Conservation (phyloP, 1,140 invertebrate genomes). For the Trichogramma pretiosum region DNA sequence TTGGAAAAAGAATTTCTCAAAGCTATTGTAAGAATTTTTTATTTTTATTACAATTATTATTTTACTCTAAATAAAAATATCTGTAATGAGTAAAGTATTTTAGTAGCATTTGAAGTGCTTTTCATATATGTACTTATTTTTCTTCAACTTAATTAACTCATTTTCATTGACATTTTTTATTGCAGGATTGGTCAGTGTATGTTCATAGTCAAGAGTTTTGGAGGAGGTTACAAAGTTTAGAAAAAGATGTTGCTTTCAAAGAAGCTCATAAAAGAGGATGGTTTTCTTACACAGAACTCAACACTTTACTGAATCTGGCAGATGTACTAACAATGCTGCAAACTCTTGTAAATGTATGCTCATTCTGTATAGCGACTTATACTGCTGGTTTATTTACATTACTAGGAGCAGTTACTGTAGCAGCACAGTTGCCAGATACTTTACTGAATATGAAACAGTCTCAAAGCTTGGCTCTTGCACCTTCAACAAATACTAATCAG, state of each 20-base stretch:
- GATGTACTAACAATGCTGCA: slow-evolving; percentile 46
- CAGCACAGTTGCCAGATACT: slow-evolving; percentile 50
- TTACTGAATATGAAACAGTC: slow-evolving; percentile 17
- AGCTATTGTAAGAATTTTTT: slow-evolving; percentile 68
- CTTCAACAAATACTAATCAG: too few species aligned
- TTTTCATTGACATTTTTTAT: slow-evolving; percentile 11
- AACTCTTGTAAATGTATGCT: slow-evolving; percentile 52
- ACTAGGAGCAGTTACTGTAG: slow-evolving; percentile 58
- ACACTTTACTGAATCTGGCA: slow-evolving; percentile 50
- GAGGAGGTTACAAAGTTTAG: slow-evolving; percentile 57
- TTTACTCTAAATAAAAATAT: neutral
- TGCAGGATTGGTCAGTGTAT: slow-evolving; percentile 76
- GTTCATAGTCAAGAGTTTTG: slow-evolving; percentile 65
- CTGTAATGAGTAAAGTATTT: too few species aligned
- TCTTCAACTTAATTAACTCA: slow-evolving; percentile 9
- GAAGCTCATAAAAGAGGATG: slow-evolving; percentile 68
- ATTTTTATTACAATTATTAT: slow-evolving; percentile 10
- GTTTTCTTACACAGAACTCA: slow-evolving; percentile 78
- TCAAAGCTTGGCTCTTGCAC: neutral
- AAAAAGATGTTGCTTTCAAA: slow-evolving; percentile 58
- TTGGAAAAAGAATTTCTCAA: slow-evolving; percentile 81
- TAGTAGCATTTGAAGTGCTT: too few species aligned
- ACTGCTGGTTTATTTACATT: slow-evolving; percentile 61
- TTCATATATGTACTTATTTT: slow-evolving; percentile 18
- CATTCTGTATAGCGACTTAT: slow-evolving; percentile 62